These are phyloP conservation scores for Carpatolechia fugitivella DNA, from an alignment of 2,888 invertebrate genomes.

Conservation along the genomic window DNA sequence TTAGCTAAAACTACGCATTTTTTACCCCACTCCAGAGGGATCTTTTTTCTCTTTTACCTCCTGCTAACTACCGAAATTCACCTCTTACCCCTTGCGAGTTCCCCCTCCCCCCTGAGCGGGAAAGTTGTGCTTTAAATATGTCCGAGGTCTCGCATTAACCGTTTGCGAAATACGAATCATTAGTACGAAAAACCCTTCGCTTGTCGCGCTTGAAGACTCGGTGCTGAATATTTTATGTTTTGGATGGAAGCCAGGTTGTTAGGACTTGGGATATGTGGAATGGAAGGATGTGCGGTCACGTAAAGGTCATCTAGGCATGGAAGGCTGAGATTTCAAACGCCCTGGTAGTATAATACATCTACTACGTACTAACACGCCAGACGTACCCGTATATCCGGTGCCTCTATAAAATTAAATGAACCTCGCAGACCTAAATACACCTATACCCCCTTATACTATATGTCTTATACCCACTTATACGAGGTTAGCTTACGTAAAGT, in stretches of 20 bases:
- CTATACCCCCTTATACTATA: too few species aligned
- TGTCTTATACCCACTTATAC: too few species aligned
- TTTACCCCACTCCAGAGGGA: constrained; percentile 73
- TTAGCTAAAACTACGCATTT: constrained; percentile 85
- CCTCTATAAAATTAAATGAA: too few species aligned
- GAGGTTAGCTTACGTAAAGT: too few species aligned
- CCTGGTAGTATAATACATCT: too few species aligned
- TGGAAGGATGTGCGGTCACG: not conserved
- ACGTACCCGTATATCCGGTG: too few species aligned
- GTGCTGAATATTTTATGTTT: constrained; percentile 17
- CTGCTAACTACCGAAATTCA: constrained; percentile 74
- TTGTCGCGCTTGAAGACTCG: constrained; percentile 11
- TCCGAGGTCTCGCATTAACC: constrained; percentile 75
- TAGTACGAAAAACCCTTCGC: constrained; percentile 40
- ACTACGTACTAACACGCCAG: too few species aligned
- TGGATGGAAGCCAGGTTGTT: constrained; percentile 1
- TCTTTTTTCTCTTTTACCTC: constrained; percentile 57
- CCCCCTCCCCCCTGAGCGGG: constrained; percentile 47
- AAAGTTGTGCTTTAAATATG: constrained; percentile 78
- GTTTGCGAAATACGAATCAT: constrained; percentile 71
- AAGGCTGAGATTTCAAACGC: not conserved
- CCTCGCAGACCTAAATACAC: too few species aligned
- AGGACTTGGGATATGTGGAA: not conserved
- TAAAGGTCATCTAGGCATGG: not conserved
- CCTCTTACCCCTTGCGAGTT: constrained; percentile 34